Conservation (phyloP, 2,797 vertebrate species). For the Anguilla anguilla region DNA sequence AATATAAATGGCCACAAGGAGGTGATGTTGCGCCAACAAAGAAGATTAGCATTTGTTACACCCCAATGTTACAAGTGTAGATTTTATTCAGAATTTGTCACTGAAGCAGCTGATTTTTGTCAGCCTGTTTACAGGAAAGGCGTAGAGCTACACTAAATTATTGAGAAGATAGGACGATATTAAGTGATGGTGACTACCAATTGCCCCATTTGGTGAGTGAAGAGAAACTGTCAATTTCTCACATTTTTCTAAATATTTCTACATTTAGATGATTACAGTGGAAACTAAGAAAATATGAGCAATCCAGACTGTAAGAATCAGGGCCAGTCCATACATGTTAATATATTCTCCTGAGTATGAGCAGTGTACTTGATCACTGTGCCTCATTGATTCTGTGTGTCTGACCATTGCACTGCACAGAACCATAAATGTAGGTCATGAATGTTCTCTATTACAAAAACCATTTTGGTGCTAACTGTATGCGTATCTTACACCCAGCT, state of each 20-base stretch:
- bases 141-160: background rate
- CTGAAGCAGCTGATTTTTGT: background rate
- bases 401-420: background rate
- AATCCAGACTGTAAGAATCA: background rate
- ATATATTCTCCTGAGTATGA: too few relatives aligned
- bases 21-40: slow-evolving; percentile 40
- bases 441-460: background rate
- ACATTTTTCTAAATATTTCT: background rate
- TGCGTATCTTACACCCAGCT: background rate
- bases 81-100: background rate
- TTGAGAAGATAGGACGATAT: background rate
- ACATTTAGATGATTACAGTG: background rate
- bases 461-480: background rate
- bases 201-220: background rate
- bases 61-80: background rate
- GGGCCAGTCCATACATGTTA: too few relatives aligned
- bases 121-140: background rate
- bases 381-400: background rate
- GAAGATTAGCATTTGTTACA: background rate
- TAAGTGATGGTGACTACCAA: background rate
- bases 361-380: too few relatives aligned
- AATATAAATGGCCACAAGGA: slow-evolving; percentile 45
- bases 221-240: background rate
- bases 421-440: background rate
- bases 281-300: background rate